Percentiles rank a stretch among this genome's conserved stretches.
Evolutionary conservation across 2,797 vertebrate species (phyloP).

Genomic region (Lycodopsis pacificus): DNA sequence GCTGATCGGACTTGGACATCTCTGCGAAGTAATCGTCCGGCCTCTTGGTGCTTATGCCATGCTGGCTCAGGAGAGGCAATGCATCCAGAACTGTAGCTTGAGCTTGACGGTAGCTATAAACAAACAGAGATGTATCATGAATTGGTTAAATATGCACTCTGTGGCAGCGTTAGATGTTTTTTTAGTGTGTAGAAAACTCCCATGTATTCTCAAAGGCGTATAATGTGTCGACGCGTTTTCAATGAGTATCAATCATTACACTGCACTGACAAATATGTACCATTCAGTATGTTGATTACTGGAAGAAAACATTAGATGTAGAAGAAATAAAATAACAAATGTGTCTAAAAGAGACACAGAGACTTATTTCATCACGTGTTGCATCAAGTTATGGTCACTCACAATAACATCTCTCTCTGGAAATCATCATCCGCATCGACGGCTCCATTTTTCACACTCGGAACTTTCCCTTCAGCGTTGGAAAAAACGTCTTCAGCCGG

Average conservation of each 20-base stretch:
- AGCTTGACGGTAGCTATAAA: slow-evolving; percentile 91
- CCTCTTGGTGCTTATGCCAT: slow-evolving; percentile 90
- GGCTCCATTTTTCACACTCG: slow-evolving; percentile 55
- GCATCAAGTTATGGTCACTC: slow-evolving; percentile 65
- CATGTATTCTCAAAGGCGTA: not conserved
- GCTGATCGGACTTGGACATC: slow-evolving; percentile 98
- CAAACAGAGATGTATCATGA: not conserved
- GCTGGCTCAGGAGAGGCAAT: slow-evolving; percentile 86
- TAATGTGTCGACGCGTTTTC: not conserved
- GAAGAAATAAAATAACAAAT: not conserved
- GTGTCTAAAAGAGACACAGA: not conserved
- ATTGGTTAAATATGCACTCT: no score
- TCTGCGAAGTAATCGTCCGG: slow-evolving; percentile 98
- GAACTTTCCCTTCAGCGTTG: slow-evolving; percentile 63
- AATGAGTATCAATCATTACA: not conserved
- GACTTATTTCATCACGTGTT: not conserved
- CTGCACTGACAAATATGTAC: no score
- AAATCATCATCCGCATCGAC: slow-evolving; percentile 93
- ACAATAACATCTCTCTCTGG: slow-evolving; percentile 97
- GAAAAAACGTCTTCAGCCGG: slow-evolving; percentile 75
- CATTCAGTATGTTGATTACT: not conserved
- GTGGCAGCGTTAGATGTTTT: not conserved
- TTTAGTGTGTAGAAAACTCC: not conserved
- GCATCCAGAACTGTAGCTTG: slow-evolving; percentile 92
- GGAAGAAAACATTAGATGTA: not conserved